Conservation (phyloP, 2,113 vertebrate species). For the Salvelinus fontinalis region DNA sequence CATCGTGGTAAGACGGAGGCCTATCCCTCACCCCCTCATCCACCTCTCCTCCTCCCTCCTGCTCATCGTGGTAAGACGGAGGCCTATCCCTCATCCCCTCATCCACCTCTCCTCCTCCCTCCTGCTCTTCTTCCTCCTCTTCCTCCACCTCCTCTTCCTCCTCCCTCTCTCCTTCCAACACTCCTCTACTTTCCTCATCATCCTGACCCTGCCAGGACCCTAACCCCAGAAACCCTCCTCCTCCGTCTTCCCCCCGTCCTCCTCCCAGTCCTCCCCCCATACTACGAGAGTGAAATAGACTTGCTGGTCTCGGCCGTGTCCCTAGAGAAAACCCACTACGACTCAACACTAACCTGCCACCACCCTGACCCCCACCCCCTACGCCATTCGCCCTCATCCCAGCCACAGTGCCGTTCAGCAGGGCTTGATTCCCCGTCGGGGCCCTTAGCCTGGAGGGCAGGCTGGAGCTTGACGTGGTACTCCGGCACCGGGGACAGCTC, state of each 20-base stretch:
- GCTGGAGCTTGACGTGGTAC: constrained; percentile 91
- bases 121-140: constrained; percentile 36
- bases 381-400: constrained; percentile 65
- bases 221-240: constrained; percentile 65
- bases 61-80: constrained; percentile 90
- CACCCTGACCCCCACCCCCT: constrained; percentile 24
- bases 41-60: constrained; percentile 40
- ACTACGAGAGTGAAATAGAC: constrained; percentile 79
- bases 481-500: constrained; percentile 91
- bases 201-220: constrained; percentile 71
- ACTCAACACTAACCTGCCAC: constrained; percentile 80
- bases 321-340: constrained; percentile 90
- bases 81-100: constrained; percentile 72
- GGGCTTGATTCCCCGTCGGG: constrained; percentile 67
- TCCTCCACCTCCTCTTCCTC: constrained; percentile 43
- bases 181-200: constrained; percentile 72
- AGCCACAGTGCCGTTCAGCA: constrained; percentile 73
- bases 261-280: constrained; percentile 77
- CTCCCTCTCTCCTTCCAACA: constrained; percentile 68
- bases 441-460: constrained; percentile 88
- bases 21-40: constrained; percentile 59
- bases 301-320: constrained; percentile 84
- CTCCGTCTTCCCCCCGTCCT: constrained; percentile 73
- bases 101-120: constrained; percentile 42
- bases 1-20: constrained; percentile 95